Conservation (phyloP, 1,140 invertebrate species). For the Lutraria rhynchaena region DNA sequence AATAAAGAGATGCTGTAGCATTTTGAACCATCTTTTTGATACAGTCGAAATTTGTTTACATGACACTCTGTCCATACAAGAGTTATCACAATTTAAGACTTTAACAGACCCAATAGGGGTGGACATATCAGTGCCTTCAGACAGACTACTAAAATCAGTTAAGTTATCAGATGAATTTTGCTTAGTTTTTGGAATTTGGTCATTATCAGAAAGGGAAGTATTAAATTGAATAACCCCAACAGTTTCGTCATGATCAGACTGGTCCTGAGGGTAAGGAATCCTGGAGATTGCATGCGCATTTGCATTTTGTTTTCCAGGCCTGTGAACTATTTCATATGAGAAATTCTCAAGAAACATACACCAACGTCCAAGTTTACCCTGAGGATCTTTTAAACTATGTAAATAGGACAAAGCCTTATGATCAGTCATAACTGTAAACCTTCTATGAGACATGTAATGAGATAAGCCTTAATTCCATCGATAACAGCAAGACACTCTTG, state of each 20-base stretch:
- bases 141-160: neutral
- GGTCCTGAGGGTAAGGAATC: constrained; percentile 13
- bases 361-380: constrained; percentile 51
- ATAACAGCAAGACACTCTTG: constrained; percentile 46
- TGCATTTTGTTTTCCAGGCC: constrained; percentile 16
- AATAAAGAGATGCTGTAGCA: neutral
- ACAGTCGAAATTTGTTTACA: neutral
- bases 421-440: constrained; percentile 56
- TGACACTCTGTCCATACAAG: neutral
- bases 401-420: constrained; percentile 53
- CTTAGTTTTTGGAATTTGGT: neutral
- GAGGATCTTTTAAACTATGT: constrained; percentile 40
- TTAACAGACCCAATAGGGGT: neutral
- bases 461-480: constrained; percentile 53
- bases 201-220: neutral
- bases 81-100: neutral
- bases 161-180: neutral
- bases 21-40: neutral
- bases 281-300: constrained; percentile 50
- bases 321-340: constrained; percentile 45
- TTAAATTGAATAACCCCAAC: neutral
- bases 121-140: neutral
- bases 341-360: constrained; percentile 45
- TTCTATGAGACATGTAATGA: constrained; percentile 57
- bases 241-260: neutral